Evolutionary conservation across 2,888 invertebrate species (phyloP).

Genomic region (Hirtodrosophila confusa): DNA sequence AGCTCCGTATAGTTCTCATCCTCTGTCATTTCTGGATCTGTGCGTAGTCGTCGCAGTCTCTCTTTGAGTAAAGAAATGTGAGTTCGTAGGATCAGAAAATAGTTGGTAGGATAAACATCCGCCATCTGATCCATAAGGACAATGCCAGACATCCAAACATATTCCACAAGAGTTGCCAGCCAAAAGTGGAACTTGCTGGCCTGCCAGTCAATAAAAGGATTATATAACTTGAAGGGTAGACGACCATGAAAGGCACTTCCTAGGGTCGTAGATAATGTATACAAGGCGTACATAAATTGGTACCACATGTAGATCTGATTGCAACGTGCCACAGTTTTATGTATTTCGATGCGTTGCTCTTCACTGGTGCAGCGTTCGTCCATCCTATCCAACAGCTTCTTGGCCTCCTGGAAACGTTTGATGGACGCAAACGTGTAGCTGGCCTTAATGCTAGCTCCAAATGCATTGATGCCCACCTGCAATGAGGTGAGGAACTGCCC

Average conservation of each 20-base stretch:
- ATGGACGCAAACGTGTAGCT: conserved; percentile 31
- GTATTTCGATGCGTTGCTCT: conserved; percentile 25
- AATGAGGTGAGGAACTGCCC: conserved; percentile 67
- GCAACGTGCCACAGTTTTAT: conserved; percentile 25
- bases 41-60: conserved; percentile 33
- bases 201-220: conserved; percentile 41
- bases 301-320: conserved; percentile 32
- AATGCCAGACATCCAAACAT: conserved; percentile 30
- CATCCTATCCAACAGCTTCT: conserved; percentile 36
- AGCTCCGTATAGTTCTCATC: conserved; percentile 43
- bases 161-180: conserved; percentile 28
- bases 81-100: conserved; percentile 35
- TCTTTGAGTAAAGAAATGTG: conserved; percentile 45
- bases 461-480: conserved; percentile 38
- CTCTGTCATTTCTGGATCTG: conserved; percentile 23
- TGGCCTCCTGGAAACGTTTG: conserved; percentile 37
- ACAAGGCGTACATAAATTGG: conserved; percentile 25
- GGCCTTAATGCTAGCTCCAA: conserved; percentile 42
- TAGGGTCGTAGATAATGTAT: conserved; percentile 26
- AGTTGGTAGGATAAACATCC: conserved; percentile 51
- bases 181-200: conserved; percentile 27
- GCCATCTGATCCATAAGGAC: conserved; percentile 39
- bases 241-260: conserved; percentile 18
- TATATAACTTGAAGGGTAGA: conserved; percentile 46
- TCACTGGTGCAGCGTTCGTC: conserved; percentile 35